Base-by-base conservation (phyloP, 1,140 invertebrate genomes). In the Drosophila pallidifrons region DNA sequence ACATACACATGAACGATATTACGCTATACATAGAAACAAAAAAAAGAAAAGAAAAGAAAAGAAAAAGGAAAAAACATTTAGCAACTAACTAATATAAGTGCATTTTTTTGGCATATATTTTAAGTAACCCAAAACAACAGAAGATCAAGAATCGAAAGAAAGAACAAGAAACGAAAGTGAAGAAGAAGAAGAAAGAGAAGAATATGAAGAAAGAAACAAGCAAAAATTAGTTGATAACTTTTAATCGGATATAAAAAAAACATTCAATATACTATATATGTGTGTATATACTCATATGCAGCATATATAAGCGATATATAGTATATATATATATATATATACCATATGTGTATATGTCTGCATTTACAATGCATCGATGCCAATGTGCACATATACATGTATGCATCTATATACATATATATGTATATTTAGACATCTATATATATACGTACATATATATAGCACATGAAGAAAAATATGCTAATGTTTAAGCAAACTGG, bases 401-500 rank as follows among this genome's bases (percentile, higher is more conserved):
- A 60, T 77, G 46, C 55, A 45, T 66, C 45, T 59, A 54, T 38
- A 49, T 73, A 55, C 25, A 46, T 66, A 41, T 63, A 58, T 68
- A 46, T 66, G 13, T 25, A 61, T 64, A 43, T 65, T 60, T 60
- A 41, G 54, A 11, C 60, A 47, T 51, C 45, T 69, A 52, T 51
- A 65, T 15, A 51, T 64, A 49, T 77, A 68, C 64, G 74, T 49
- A 63, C 51, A 65, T 70, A 66, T 65, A 70, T 47, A 77, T 79
- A 66, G 60, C 69, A 77, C 54, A 76, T 60, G 68, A 57, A 49
- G 68, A 52, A 49, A 80, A 57, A 78, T 77, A 54, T 30, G 72
- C 57, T 75, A 81, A 74, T 32, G 55, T 81, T 86, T 86, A 86
- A 86, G 82, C 68, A 82, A 87, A 87, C 79, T 87, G 82, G 82